phyloP scores from a whole-genome alignment of 2,888 invertebrate species.

The Lacanobia oleracea region DNA sequence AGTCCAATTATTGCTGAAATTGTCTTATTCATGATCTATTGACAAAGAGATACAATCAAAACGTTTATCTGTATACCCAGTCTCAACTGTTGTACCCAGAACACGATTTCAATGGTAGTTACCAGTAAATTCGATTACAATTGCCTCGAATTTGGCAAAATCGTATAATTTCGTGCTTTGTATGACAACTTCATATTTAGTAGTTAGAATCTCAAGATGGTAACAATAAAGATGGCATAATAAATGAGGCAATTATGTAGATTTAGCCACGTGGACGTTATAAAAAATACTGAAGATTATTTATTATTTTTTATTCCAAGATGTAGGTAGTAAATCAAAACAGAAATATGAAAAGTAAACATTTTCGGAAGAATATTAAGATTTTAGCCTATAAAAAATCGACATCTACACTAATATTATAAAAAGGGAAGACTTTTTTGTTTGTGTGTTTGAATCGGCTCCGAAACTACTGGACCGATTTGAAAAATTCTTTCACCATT shows the following conservation, averaged over 20 bases:
- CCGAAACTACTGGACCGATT: too few relatives aligned
- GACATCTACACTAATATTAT: too few relatives aligned
- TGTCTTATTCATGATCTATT: conserved; percentile 18
- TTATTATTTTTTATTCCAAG: neutral
- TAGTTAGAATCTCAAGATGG: conserved; percentile 26
- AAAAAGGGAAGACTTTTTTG: too few relatives aligned
- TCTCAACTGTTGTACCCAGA: conserved; percentile 7
- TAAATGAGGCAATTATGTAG: conserved; percentile 21
- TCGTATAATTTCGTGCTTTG: conserved; percentile 31
- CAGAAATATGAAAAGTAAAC: neutral
- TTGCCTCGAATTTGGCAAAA: conserved; percentile 28
- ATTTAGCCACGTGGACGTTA: neutral
- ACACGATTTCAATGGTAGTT: conserved; percentile 25
- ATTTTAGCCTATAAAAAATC: neutral
- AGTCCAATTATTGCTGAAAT: conserved; percentile 9
- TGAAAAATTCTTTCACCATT: too few relatives aligned
- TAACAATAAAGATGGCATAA: neutral
- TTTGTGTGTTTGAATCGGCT: too few relatives aligned
- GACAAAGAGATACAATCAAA: conserved; percentile 18
- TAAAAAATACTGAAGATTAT: neutral
- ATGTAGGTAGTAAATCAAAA: neutral
- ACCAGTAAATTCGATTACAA: conserved; percentile 36
- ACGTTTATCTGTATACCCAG: neutral
- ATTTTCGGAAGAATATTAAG: neutral
- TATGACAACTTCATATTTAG: conserved; percentile 35